phyloP scores from a whole-genome alignment of 30 jellyfish, hydroid and myxozoan genomes.

The Cassiopea xamachana region DNA sequence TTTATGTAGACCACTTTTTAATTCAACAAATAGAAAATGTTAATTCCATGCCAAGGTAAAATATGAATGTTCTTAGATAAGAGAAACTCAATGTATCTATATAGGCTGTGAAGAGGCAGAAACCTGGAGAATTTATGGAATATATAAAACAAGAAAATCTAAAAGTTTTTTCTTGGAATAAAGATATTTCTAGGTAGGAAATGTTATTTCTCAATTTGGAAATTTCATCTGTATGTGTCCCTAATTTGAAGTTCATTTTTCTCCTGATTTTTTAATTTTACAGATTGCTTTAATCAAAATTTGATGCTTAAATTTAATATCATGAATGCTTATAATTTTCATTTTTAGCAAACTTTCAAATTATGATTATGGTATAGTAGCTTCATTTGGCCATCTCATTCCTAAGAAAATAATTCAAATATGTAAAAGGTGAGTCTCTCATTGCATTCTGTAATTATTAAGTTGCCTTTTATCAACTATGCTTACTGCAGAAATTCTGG shows the following conservation, averaged over 20 bases:
- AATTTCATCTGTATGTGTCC: background rate
- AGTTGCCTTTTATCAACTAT: too few species aligned
- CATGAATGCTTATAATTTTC: background rate
- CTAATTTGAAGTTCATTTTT: too few species aligned
- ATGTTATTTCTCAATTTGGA: background rate
- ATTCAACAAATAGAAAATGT: too few species aligned
- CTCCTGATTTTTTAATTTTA: too few species aligned
- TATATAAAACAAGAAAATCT: slow-evolving; percentile 32
- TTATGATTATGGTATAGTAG: slow-evolving; percentile 93
- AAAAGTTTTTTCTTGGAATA: slow-evolving; percentile 43
- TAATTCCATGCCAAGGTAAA: too few species aligned
- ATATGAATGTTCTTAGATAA: too few species aligned
- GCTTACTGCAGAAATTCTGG: too few species aligned
- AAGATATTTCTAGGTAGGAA: slow-evolving; percentile 24
- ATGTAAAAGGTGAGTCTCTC: slow-evolving; percentile 68
- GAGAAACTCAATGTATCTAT: background rate
- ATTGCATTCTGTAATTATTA: too few species aligned
- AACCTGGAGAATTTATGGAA: slow-evolving; percentile 28
- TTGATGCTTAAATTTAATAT: too few species aligned
- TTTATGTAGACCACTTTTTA: too few species aligned
- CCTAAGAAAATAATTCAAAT: slow-evolving; percentile 76
- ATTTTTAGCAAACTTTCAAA: slow-evolving; percentile 35
- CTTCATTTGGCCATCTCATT: slow-evolving; percentile 96
- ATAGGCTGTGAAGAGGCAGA: slow-evolving; percentile 42
- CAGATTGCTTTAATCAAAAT: too few species aligned